Conservation (phyloP, 2,888 invertebrate species). For the Gymnocheta viridis region DNA sequence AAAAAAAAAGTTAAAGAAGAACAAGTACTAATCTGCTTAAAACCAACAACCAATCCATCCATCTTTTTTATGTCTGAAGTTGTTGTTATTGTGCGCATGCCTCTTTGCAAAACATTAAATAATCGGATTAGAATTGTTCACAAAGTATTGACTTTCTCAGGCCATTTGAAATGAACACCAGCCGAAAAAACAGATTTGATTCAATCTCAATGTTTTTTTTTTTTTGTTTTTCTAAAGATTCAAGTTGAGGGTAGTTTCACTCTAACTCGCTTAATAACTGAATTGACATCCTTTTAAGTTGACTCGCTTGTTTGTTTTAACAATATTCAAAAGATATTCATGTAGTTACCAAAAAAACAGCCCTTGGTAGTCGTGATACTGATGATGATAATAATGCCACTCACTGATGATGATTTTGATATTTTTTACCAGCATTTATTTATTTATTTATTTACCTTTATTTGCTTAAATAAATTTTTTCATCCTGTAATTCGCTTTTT, state of each 20-base stretch:
- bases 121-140: slow-evolving; percentile 79
- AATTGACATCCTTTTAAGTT: slow-evolving; percentile 10
- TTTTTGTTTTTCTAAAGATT: neutral
- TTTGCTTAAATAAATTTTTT: slow-evolving; percentile 38
- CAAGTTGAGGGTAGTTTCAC: slow-evolving; percentile 58
- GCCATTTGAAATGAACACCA: slow-evolving; percentile 60
- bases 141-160: slow-evolving; percentile 79
- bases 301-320: slow-evolving; percentile 45
- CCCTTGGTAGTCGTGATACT: slow-evolving; percentile 44
- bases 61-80: slow-evolving; percentile 38
- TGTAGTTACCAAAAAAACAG: slow-evolving; percentile 50
- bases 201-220: neutral
- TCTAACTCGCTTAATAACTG: neutral
- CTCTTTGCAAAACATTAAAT: slow-evolving; percentile 71
- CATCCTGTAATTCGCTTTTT: slow-evolving; percentile 25
- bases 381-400: neutral
- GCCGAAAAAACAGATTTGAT: slow-evolving; percentile 48
- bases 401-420: slow-evolving; percentile 59
- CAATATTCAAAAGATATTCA: slow-evolving; percentile 3
- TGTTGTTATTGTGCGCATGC: slow-evolving; percentile 67
- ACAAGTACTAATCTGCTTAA: slow-evolving; percentile 77
- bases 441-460: slow-evolving; percentile 59
- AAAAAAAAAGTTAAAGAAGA: slow-evolving; percentile 9
- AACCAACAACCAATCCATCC: slow-evolving; percentile 66
- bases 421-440: slow-evolving; percentile 52